These are phyloP conservation scores for Dromiciops gliroides DNA, from an alignment of 2,113 vertebrate genomes.

Conservation along the genomic window DNA sequence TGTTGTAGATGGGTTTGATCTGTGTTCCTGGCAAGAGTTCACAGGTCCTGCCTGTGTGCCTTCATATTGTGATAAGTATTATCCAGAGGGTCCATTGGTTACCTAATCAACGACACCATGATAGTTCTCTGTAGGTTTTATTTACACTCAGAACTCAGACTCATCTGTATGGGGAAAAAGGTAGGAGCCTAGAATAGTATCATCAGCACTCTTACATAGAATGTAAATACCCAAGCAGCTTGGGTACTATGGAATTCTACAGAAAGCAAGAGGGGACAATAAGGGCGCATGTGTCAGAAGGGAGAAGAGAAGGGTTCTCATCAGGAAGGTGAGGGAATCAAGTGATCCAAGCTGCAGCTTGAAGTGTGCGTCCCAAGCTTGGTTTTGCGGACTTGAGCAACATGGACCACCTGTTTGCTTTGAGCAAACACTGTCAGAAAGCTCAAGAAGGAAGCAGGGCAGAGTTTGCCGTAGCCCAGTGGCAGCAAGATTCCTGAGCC, in stretches of 20 bases:
- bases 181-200: background rate
- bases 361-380: background rate
- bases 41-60: background rate
- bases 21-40: background rate
- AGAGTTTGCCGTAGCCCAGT: background rate
- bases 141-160: background rate
- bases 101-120: background rate
- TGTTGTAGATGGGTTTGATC: too few species aligned
- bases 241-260: background rate
- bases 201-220: background rate
- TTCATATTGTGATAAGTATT: background rate
- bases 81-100: background rate
- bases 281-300: background rate
- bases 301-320: background rate
- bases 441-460: background rate
- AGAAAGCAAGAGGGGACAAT: background rate
- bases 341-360: background rate
- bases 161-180: background rate
- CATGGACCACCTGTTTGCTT: background rate
- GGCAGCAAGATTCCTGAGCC: background rate
- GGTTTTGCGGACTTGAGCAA: background rate
- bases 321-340: background rate
- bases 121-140: background rate
- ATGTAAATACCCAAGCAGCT: background rate
- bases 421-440: background rate